Percentiles rank a stretch among this genome's conserved stretches.
These are phyloP conservation scores for Apostichopus parvimensis DNA, from an alignment of 35 echinoderm and acorn worm genomes.

Conservation along the genomic window DNA sequence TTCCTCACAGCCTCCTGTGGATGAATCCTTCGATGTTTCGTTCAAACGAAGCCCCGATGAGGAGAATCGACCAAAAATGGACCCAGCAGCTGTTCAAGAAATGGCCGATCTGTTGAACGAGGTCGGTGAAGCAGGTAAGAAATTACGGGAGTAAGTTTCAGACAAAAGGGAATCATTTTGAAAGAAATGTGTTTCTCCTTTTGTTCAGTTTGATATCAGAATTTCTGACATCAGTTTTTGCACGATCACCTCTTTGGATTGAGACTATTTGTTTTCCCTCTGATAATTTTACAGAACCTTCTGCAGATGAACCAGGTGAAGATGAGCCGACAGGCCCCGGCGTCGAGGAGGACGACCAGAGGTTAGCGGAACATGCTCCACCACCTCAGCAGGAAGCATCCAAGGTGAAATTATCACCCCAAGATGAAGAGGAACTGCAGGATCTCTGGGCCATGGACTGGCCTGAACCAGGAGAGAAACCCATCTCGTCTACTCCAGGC, in stretches of 20 bases:
- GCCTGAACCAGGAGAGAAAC: slow-evolving; percentile 39
- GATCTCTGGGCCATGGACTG: slow-evolving; percentile 49
- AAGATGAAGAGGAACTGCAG: slow-evolving; percentile 32
- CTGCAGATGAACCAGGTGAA: slow-evolving; percentile 37
- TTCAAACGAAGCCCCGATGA: background rate
- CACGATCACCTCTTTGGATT: too few species aligned
- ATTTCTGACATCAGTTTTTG: too few species aligned
- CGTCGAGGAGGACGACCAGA: slow-evolving; percentile 44
- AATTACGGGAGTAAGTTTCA: background rate
- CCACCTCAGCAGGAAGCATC: slow-evolving; percentile 17
- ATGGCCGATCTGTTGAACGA: slow-evolving; percentile 70
- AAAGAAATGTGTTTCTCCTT: too few species aligned
- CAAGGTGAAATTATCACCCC: background rate
- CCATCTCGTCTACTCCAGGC: background rate
- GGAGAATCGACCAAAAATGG: slow-evolving; percentile 39
- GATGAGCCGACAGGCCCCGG: slow-evolving; percentile 24
- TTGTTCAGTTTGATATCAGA: too few species aligned
- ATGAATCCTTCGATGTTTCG: slow-evolving; percentile 57
- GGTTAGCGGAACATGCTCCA: slow-evolving; percentile 21
- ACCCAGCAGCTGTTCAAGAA: slow-evolving; percentile 56
- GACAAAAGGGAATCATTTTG: background rate
- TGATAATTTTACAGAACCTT: slow-evolving; percentile 20
- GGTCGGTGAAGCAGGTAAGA: slow-evolving; percentile 30
- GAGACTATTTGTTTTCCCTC: too few species aligned
- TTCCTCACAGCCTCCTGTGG: slow-evolving; percentile 59